Conservation (phyloP, 2,888 invertebrate species). For the Hemicrepidius hirtus region DNA sequence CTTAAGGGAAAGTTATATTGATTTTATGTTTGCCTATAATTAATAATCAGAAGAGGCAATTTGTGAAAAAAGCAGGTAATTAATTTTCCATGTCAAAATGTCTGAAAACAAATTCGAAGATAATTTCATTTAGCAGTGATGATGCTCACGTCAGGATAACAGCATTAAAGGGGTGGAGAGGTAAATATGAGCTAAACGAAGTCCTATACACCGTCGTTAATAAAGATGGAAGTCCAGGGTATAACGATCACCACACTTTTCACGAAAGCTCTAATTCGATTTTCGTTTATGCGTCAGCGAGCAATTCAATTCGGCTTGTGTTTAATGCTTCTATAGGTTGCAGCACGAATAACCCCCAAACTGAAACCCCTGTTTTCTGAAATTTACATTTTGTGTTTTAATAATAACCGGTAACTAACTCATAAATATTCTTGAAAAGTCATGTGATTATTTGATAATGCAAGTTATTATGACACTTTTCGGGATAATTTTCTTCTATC, state of each 20-base stretch:
- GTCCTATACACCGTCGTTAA: constrained; percentile 27
- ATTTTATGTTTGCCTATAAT: constrained; percentile 4
- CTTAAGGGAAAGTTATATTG: neutral
- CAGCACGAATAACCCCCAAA: neutral
- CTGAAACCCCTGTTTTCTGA: neutral
- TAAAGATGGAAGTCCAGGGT: constrained; percentile 28
- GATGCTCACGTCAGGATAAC: constrained; percentile 34
- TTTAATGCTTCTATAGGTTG: constrained; percentile 5
- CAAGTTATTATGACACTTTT: too few relatives aligned
- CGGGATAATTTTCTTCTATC: too few relatives aligned
- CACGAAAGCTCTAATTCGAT: constrained; percentile 20
- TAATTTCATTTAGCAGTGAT: constrained; percentile 33
- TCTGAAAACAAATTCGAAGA: constrained; percentile 31
- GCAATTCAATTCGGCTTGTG: neutral
- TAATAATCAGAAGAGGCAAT: constrained; percentile 13
- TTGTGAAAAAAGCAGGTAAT: constrained; percentile 19
- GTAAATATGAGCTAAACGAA: constrained; percentile 34
- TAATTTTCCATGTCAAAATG: constrained; percentile 26
- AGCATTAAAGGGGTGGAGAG: constrained; percentile 23
- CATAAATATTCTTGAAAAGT: too few relatives aligned
- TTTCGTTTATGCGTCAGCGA: constrained; percentile 29
- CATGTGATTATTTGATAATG: too few relatives aligned
- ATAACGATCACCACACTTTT: constrained; percentile 21
- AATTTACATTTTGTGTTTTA: neutral
- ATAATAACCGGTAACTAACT: too few relatives aligned